Evolutionary conservation across 2,797 vertebrate genomes (phyloP), one percentile per base, ranked within the genome.

Genomic region (Crocidura indochinensis): DNA sequence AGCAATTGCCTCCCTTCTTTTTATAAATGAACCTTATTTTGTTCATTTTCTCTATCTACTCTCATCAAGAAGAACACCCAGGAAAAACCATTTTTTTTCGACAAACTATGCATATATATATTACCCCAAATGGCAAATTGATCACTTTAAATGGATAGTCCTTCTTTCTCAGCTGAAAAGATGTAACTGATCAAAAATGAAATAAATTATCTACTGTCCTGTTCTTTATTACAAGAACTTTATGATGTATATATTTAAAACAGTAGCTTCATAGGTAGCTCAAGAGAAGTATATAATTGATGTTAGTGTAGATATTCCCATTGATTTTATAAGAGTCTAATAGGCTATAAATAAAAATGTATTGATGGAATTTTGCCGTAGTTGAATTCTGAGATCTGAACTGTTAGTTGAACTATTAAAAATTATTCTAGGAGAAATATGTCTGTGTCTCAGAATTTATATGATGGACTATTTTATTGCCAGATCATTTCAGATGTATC

Each of bases 371-470:
- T 68, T 87, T 31, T 9, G 49, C 6, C 64, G 9, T 60, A 73
- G 68, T 79, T 68, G 56, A 19, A 76, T 24, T 87, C 86, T 90
- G 68, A 80, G 75, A 90, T 5, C 60, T 24, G 73, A 75, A 26
- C 64, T 81, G 9, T 91, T 83, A 75, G 38, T 38, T 24, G 73
- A 75, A 26, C 64, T 81, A 7, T 91, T 83, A 75, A 38, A 91
- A 73, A 53, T 90, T 93, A 56, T 88, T 67, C 38, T 51, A 17
- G 26, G 10, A 83, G 24, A 92, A 93, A 72, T 91, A 72, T 49
- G 53, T 75, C 24, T 51, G 4, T 89, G n/a, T 84, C 47, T 15
- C 20, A 82, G 1, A 74, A 46, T 69, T 56, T 84, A 68, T 68
- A 79, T 67, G 24, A 49, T 69, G 19, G 10, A 29, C 26, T 78